Percentiles rank a stretch among this genome's conserved stretches.
phyloP scores from a whole-genome alignment of 2,113 vertebrate species.

The Campylomormyrus tamandua region DNA sequence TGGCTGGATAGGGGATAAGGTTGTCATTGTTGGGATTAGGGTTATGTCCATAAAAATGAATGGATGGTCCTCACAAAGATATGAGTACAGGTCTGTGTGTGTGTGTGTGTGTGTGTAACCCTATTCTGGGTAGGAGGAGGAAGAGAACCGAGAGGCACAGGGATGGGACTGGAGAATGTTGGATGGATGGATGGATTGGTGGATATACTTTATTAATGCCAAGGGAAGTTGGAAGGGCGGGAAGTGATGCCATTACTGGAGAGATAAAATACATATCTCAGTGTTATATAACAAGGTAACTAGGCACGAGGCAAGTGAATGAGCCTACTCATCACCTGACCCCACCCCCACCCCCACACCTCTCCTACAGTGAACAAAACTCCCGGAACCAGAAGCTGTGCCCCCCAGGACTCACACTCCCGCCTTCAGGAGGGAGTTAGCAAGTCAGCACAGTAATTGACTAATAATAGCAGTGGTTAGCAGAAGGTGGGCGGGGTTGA shows the following conservation, averaged over 20 bases:
- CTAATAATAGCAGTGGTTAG: not conserved
- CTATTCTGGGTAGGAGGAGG: not conserved
- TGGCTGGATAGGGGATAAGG: too few relatives aligned
- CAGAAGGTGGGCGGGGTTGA: not conserved
- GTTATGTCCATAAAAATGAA: too few relatives aligned
- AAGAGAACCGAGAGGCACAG: not conserved
- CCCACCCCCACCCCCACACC: not conserved
- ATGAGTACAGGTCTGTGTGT: too few relatives aligned
- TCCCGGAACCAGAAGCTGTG: not conserved
- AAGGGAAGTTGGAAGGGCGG: not conserved
- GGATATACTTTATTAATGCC: not conserved
- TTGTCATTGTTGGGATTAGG: too few relatives aligned
- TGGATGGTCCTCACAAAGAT: too few relatives aligned
- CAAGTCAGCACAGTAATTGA: not conserved
- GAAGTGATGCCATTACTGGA: not conserved
- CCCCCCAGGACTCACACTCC: not conserved
- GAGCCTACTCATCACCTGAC: not conserved
- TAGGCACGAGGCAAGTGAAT: not conserved
- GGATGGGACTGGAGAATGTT: not conserved
- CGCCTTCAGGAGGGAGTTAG: not conserved
- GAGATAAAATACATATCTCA: not conserved
- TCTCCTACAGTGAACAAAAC: not conserved
- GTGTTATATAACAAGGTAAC: not conserved
- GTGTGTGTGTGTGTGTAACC: not conserved
- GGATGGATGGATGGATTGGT: not conserved